A percentile compares a stretch with the other conserved stretches of the same genome.
phyloP scores from a whole-genome alignment of 1,140 invertebrate genomes.

The Papilio helenus region DNA sequence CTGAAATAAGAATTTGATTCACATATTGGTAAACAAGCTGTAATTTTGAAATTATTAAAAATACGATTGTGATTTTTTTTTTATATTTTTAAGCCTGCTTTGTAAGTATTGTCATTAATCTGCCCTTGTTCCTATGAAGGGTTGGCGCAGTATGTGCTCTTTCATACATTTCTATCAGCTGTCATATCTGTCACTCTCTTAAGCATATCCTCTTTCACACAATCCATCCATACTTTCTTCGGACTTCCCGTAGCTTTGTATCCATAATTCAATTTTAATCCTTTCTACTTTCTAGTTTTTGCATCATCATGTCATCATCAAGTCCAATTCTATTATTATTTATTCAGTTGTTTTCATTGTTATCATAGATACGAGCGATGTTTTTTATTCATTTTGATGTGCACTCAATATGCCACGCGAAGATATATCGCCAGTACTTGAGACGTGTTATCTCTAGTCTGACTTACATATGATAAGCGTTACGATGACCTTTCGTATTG shows the following conservation, averaged over 20 bases:
- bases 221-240: too few relatives aligned
- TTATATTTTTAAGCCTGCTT: too few relatives aligned
- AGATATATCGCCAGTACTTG: neutral
- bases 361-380: neutral
- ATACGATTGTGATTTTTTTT: neutral
- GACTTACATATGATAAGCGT: slow-evolving; percentile 6
- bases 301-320: too few relatives aligned
- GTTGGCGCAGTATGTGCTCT: too few relatives aligned
- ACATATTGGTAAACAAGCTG: neutral
- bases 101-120: too few relatives aligned
- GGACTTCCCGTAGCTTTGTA: too few relatives aligned
- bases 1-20: neutral
- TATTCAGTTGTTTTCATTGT: neutral
- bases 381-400: slow-evolving; percentile 9
- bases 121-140: too few relatives aligned
- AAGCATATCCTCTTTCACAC: too few relatives aligned
- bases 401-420: slow-evolving; percentile 2
- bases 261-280: too few relatives aligned
- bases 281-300: too few relatives aligned
- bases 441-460: slow-evolving; percentile 8
- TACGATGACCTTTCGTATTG: slow-evolving; percentile 11
- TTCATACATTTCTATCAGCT: too few relatives aligned
- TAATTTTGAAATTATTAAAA: neutral
- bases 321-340: neutral
- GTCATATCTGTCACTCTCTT: too few relatives aligned